Evolutionary conservation across 2,888 invertebrate species (phyloP).

Genomic region (Plagiodera versicolora): DNA sequence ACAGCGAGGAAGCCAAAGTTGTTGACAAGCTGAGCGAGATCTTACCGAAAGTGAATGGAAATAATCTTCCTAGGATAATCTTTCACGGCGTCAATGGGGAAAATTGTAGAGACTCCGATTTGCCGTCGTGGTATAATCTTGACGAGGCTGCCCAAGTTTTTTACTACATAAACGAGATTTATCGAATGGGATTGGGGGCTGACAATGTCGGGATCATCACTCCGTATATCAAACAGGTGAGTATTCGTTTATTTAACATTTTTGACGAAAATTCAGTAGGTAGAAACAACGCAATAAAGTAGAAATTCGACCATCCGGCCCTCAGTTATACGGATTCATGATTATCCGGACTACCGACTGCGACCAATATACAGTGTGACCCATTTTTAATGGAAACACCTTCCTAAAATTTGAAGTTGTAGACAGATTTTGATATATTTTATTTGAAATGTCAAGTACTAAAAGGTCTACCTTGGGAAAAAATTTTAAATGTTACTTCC

Average conservation of each 20-base stretch:
- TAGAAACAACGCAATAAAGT: too few species aligned
- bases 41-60: slow-evolving; percentile 48
- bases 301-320: too few species aligned
- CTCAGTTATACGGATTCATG: too few species aligned
- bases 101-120: slow-evolving; percentile 72
- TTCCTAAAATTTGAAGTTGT: too few species aligned
- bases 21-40: slow-evolving; percentile 48
- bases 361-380: too few species aligned
- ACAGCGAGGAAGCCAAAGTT: slow-evolving; percentile 55
- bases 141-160: slow-evolving; percentile 73
- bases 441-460: too few species aligned
- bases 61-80: slow-evolving; percentile 61
- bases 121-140: slow-evolving; percentile 89
- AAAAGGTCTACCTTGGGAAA: too few species aligned
- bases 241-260: slow-evolving; percentile 4
- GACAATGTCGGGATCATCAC: slow-evolving; percentile 88
- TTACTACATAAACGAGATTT: slow-evolving; percentile 66
- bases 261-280: too few species aligned
- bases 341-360: too few species aligned
- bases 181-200: slow-evolving; percentile 63
- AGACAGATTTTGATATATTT: too few species aligned
- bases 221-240: slow-evolving; percentile 89
- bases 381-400: too few species aligned
- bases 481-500: too few species aligned
- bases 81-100: slow-evolving; percentile 73